Evolutionary conservation across 2,888 invertebrate genomes (phyloP).

Genomic region (Stegophylla sp.): DNA sequence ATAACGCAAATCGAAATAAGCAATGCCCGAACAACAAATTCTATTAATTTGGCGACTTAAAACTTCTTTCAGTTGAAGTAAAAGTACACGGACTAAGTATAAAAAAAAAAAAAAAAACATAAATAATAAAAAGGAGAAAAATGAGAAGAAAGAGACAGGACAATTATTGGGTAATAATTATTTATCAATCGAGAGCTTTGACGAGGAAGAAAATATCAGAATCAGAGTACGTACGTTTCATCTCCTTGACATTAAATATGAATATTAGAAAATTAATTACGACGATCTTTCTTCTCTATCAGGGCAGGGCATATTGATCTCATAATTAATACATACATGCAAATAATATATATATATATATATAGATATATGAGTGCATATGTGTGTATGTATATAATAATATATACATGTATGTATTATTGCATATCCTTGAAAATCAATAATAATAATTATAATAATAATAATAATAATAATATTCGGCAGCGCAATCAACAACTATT

Average conservation of each 20-base stretch:
- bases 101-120: conserved; percentile 11
- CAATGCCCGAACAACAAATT: conserved; percentile 3
- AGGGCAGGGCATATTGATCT: not conserved
- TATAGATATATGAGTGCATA: too few relatives aligned
- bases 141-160: not conserved
- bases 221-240: not conserved
- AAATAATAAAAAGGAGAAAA: not conserved
- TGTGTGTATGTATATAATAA: not conserved
- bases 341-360: too few relatives aligned
- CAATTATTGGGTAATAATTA: not conserved
- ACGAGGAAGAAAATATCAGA: not conserved
- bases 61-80: not conserved
- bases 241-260: conserved; percentile 2
- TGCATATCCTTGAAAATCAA: conserved; percentile 13
- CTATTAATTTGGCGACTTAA: not conserved
- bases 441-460: too few relatives aligned
- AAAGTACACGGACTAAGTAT: conserved; percentile 22
- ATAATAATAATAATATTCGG: conserved; percentile 1
- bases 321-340: conserved; percentile 13
- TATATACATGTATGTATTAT: too few relatives aligned
- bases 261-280: conserved; percentile 25
- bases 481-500: not conserved
- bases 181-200: not conserved
- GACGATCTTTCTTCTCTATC: conserved; percentile 11
- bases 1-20: too few relatives aligned